phyloP scores from a whole-genome alignment of 2,113 vertebrate species.

The Cathartes aura region DNA sequence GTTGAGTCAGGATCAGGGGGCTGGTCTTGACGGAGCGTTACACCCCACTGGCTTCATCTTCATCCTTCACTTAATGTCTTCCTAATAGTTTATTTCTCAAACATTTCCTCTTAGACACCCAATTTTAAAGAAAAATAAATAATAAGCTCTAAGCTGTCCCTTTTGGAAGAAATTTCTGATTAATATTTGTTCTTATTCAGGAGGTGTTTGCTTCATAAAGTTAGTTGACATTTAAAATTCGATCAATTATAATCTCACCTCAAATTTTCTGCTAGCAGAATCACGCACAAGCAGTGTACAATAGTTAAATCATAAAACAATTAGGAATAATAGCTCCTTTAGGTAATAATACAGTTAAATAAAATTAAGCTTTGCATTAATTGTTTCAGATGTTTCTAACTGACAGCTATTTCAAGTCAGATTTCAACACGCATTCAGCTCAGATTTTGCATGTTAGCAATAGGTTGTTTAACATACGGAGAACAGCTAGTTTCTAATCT shows the following conservation, averaged over 20 bases:
- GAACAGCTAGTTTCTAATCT: background rate
- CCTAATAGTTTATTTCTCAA: background rate
- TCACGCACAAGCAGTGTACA: background rate
- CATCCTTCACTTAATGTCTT: background rate
- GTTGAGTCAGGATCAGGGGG: background rate
- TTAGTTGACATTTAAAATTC: constrained; percentile 12
- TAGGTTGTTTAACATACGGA: background rate
- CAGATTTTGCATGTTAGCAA: background rate
- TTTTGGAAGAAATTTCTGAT: background rate
- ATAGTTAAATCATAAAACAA: constrained; percentile 14
- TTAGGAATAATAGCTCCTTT: constrained; percentile 9
- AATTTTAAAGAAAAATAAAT: background rate
- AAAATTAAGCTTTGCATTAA: background rate
- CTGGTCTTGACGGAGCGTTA: background rate
- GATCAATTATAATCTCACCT: background rate
- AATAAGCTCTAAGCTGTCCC: background rate
- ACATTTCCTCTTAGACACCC: background rate
- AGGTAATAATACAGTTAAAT: constrained; percentile 13
- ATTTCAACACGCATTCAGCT: background rate
- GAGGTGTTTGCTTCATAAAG: background rate
- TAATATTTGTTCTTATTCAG: background rate
- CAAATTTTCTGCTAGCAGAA: background rate
- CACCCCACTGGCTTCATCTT: background rate
- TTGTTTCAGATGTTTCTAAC: background rate
- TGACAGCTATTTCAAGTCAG: background rate